Evolutionary conservation across 2,888 invertebrate species (phyloP).

Genomic region (Dicyrtoma fusca): DNA sequence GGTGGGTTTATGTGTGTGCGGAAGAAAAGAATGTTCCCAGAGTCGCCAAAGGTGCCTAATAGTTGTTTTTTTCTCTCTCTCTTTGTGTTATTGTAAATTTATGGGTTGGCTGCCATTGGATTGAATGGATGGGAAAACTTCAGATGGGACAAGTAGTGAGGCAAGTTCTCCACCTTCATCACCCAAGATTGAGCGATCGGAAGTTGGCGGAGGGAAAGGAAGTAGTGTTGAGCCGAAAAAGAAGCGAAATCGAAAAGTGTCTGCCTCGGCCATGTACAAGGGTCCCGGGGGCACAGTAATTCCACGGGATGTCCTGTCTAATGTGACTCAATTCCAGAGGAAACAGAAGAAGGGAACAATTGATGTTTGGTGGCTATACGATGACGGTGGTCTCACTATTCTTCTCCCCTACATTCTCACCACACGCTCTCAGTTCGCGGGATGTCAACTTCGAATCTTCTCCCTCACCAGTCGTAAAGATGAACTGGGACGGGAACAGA

Average conservation of each 20-base stretch:
- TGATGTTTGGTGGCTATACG: constrained; percentile 66
- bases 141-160: constrained; percentile 57
- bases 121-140: constrained; percentile 11
- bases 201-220: constrained; percentile 33
- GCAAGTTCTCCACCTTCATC: constrained; percentile 59
- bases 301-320: constrained; percentile 63
- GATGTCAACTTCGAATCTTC: constrained; percentile 78
- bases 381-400: constrained; percentile 74
- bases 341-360: constrained; percentile 61
- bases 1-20: too few species aligned
- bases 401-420: constrained; percentile 83
- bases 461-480: constrained; percentile 79
- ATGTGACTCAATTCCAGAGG: constrained; percentile 58
- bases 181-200: constrained; percentile 56
- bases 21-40: too few species aligned
- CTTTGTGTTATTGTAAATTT: not conserved
- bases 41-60: too few species aligned
- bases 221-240: constrained; percentile 43
- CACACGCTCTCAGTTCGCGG: constrained; percentile 74
- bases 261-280: constrained; percentile 55
- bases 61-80: not conserved
- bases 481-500: constrained; percentile 77
- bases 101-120: too few species aligned
- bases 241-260: constrained; percentile 49
- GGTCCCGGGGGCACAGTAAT: constrained; percentile 64